Percentiles rank a stretch among this genome's conserved stretches.
These are phyloP conservation scores for Diarsia rubi DNA, from an alignment of 2,888 invertebrate species.

Conservation along the genomic window DNA sequence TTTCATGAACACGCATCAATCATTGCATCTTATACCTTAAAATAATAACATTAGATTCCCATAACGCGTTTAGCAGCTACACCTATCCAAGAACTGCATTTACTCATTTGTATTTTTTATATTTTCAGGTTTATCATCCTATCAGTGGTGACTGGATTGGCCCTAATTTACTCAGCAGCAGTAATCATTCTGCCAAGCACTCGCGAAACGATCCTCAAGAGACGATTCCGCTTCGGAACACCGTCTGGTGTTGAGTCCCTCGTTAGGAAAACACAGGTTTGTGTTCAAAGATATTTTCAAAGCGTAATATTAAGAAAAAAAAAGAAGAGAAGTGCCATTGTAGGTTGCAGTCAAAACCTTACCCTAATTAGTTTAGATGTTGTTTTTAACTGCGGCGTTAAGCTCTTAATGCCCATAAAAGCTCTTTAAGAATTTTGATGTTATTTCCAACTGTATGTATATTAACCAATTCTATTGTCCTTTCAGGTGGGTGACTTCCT, in stretches of 20 bases:
- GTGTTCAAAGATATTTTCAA: constrained; percentile 26
- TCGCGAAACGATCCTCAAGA: constrained; percentile 95
- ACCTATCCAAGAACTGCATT: neutral
- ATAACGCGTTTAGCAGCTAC: too few relatives aligned
- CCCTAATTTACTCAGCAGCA: constrained; percentile 95
- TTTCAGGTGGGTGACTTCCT: constrained; percentile 96
- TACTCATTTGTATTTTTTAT: constrained; percentile 53
- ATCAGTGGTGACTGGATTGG: constrained; percentile 94
- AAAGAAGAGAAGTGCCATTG: neutral
- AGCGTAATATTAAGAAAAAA: too few relatives aligned
- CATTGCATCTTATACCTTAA: neutral
- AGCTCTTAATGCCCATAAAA: neutral
- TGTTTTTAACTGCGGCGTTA: neutral
- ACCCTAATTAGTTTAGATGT: neutral
- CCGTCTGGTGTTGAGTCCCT: constrained; percentile 94
- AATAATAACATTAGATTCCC: neutral
- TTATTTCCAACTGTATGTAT: neutral
- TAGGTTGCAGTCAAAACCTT: neutral
- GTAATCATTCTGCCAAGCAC: constrained; percentile 95
- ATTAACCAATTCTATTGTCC: neutral
- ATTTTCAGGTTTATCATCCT: constrained; percentile 96
- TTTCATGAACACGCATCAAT: neutral
- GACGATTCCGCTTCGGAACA: constrained; percentile 95
- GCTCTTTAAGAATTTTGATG: neutral
- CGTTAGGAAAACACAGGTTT: constrained; percentile 95